Base-by-base conservation (phyloP, 2,888 invertebrate genomes). In the Cosmopolites sordidus region DNA sequence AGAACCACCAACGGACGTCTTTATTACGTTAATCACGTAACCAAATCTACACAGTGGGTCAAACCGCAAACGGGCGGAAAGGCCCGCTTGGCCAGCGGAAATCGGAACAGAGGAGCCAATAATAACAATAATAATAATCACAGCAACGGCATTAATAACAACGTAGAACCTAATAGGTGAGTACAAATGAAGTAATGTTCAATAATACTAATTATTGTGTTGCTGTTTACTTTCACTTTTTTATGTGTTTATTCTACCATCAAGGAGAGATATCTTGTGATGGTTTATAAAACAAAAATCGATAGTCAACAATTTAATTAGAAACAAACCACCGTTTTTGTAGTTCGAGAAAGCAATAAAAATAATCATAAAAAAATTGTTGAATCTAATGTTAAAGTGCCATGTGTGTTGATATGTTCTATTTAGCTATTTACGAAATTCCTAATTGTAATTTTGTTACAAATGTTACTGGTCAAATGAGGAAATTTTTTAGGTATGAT, bases 1-100 rank as follows among this genome's bases (percentile, higher is more conserved):
- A 81, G 89, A 65, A 89, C 93, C 0, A 79, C 85, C 47, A 89
- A 83, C 68, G 94, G 94, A 60, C 83, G 95, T 62, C 80, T 89
- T 14, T 94, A 95, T 73, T 96, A 92, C 74, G 93, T 95, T 14
- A 95, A 96, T 76, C 95, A 95, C 72, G 80, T 86, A 41, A 88
- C 89, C 3, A 62, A 90, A 62, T 87, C 89, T 63, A 86, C 95
- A 59, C 91, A 92, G 69, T 91, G 91, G 91, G 84, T 87, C 66
- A 81, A 86, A 56, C 90, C 91, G 17, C 78, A 71, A 43, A 48
- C 66, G 14, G 63, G 64, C 8, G 64, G 57, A 56, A 59, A 44
- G n/a, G 33, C 33, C 12, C 33, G 33, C 3, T 11, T 33, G 22
- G 52, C 40, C 30, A 49, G 9, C 18, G 42, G 33, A 16, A 56